Evolutionary conservation across 2,888 invertebrate species (phyloP).

Genomic region (Plagodis dolabraria): DNA sequence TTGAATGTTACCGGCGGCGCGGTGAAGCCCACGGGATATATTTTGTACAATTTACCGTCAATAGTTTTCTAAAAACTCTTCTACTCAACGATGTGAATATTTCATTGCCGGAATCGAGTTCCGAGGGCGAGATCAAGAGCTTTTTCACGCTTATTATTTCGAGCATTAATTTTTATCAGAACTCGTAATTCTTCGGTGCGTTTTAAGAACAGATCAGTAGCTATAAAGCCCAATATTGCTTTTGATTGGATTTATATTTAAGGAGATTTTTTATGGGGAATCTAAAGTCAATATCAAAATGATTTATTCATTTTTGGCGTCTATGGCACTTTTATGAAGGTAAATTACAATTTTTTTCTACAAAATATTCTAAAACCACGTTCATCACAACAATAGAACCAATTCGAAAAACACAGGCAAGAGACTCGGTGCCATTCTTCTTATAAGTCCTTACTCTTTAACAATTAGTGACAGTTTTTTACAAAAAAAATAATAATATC

Average conservation of each 20-base stretch:
- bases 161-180: constrained; percentile 20
- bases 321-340: too few relatives aligned
- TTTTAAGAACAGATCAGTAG: neutral
- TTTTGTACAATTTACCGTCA: constrained; percentile 31
- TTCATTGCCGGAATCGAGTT: constrained; percentile 33
- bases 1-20: constrained; percentile 5
- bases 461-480: too few relatives aligned
- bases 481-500: too few relatives aligned
- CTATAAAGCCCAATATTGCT: neutral
- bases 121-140: constrained; percentile 39
- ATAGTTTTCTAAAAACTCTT: constrained; percentile 9
- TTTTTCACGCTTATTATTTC: constrained; percentile 17
- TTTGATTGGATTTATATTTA: neutral
- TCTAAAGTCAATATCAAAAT: too few relatives aligned
- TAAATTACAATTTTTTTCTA: too few relatives aligned
- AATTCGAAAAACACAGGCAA: too few relatives aligned
- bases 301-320: too few relatives aligned
- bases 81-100: constrained; percentile 27
- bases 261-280: too few relatives aligned
- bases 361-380: too few relatives aligned
- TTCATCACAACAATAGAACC: too few relatives aligned
- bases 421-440: too few relatives aligned
- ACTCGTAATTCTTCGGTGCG: neutral
- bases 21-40: constrained; percentile 24
- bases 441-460: too few relatives aligned